phyloP scores from a whole-genome alignment of 2,888 invertebrate genomes.

The Parnassius apollo region DNA sequence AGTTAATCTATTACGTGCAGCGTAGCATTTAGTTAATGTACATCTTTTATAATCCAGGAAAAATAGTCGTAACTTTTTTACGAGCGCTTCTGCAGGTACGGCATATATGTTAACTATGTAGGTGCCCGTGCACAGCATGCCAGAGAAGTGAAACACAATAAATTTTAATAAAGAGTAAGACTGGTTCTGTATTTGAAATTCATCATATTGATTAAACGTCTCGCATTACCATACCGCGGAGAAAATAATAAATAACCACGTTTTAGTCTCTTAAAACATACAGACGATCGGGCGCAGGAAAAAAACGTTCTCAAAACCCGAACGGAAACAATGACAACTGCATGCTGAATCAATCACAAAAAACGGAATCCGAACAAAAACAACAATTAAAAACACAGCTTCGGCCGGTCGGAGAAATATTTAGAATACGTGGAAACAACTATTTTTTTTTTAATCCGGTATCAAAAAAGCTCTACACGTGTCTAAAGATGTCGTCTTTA shows the following conservation, averaged over 20 bases:
- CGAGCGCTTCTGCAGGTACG: background rate
- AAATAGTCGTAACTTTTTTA: slow-evolving; percentile 11
- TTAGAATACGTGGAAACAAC: slow-evolving; percentile 64
- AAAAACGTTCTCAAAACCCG: slow-evolving; percentile 72
- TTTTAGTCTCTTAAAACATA: slow-evolving; percentile 70
- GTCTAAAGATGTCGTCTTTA: slow-evolving; percentile 74
- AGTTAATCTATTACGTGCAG: slow-evolving; percentile 24
- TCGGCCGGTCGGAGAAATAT: slow-evolving; percentile 71
- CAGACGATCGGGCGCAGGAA: slow-evolving; percentile 70
- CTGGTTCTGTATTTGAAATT: slow-evolving; percentile 49
- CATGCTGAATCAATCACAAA: slow-evolving; percentile 79
- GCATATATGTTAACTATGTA: slow-evolving; percentile 9
- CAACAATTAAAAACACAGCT: slow-evolving; percentile 73
- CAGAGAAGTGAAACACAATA: slow-evolving; percentile 14
- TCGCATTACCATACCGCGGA: slow-evolving; percentile 58
- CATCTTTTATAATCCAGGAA: slow-evolving; percentile 3
- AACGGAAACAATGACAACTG: slow-evolving; percentile 80
- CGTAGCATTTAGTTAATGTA: slow-evolving; percentile 34
- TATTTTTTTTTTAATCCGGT: slow-evolving; percentile 41
- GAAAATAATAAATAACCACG: slow-evolving; percentile 46
- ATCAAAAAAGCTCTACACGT: slow-evolving; percentile 60
- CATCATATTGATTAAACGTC: slow-evolving; percentile 68
- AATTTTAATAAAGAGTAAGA: slow-evolving; percentile 24
- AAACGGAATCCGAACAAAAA: slow-evolving; percentile 79
- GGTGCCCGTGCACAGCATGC: slow-evolving; percentile 6